A percentile compares a stretch with the other conserved stretches of the same genome.
These are phyloP conservation scores for Drosophila bifasciata DNA, from an alignment of 1,140 invertebrate species.

Conservation along the genomic window DNA sequence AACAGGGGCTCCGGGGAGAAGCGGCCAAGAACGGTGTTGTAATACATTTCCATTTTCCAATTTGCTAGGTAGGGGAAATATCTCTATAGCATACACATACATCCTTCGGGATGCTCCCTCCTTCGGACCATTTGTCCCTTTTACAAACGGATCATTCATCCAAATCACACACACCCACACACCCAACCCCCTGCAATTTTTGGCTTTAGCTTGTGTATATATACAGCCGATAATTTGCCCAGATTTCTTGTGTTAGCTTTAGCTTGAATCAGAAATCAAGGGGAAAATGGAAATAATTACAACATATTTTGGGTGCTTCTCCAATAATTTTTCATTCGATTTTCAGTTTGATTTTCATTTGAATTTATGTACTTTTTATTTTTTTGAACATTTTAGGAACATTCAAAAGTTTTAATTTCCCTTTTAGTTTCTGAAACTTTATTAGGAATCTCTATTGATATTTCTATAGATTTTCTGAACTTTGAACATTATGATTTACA, in stretches of 20 bases:
- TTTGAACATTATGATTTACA: slow-evolving; percentile 41
- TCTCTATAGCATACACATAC: slow-evolving; percentile 47
- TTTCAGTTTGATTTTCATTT: slow-evolving; percentile 66
- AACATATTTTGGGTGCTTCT: slow-evolving; percentile 84
- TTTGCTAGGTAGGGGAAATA: slow-evolving; percentile 30
- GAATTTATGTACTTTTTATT: slow-evolving; percentile 68
- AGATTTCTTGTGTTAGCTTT: slow-evolving; percentile 56
- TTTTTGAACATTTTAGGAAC: slow-evolving; percentile 40
- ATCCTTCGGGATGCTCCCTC: slow-evolving; percentile 2
- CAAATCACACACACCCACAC: slow-evolving; percentile 21
- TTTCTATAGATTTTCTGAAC: slow-evolving; percentile 16
- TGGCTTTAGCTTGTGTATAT: slow-evolving; percentile 72
- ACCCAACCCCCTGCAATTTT: slow-evolving; percentile 23
- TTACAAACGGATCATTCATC: slow-evolving; percentile 58
- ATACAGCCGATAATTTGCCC: slow-evolving; percentile 71
- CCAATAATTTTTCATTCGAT: slow-evolving; percentile 83
- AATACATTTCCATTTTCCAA: slow-evolving; percentile 84
- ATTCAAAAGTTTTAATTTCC: slow-evolving; percentile 37
- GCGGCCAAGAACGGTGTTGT: slow-evolving; percentile 83
- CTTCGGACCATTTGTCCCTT: slow-evolving; percentile 20
- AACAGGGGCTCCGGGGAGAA: slow-evolving; percentile 83
- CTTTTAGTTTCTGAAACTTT: slow-evolving; percentile 24
- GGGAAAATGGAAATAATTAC: slow-evolving; percentile 84
- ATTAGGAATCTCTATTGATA: slow-evolving; percentile 14
- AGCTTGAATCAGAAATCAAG: slow-evolving; percentile 52